phyloP scores from a whole-genome alignment of 2,113 vertebrate species.

The Tragelaphus imberbis region DNA sequence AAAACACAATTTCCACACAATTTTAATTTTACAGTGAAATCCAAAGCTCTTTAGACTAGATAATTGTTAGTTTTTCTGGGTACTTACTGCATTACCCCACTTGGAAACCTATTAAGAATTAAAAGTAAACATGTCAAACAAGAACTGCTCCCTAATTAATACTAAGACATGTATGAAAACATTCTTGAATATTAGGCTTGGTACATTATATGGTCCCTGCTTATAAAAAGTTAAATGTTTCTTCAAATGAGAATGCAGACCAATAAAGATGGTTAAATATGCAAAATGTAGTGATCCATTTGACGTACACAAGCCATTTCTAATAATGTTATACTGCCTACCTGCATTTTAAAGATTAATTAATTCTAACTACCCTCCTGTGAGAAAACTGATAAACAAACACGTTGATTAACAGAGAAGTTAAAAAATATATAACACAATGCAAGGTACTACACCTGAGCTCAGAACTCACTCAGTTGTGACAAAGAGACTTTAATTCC shows the following conservation, averaged over 20 bases:
- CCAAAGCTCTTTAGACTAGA: slow-evolving; percentile 73
- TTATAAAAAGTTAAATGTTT: slow-evolving; percentile 70
- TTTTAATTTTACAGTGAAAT: slow-evolving; percentile 74
- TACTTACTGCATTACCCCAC: slow-evolving; percentile 64
- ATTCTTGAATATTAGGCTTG: slow-evolving; percentile 65
- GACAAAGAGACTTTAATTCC: slow-evolving; percentile 33
- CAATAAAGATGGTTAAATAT: slow-evolving; percentile 54
- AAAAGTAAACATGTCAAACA: slow-evolving; percentile 76
- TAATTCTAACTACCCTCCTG: slow-evolving; percentile 43
- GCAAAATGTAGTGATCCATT: slow-evolving; percentile 30
- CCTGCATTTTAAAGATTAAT: slow-evolving; percentile 51
- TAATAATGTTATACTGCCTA: slow-evolving; percentile 42
- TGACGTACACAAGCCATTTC: slow-evolving; percentile 22
- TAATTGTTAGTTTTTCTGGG: slow-evolving; percentile 75
- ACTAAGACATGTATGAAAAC: slow-evolving; percentile 69
- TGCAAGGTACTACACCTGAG: not conserved
- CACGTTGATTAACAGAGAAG: slow-evolving; percentile 26
- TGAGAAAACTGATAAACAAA: slow-evolving; percentile 48
- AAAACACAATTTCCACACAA: slow-evolving; percentile 66
- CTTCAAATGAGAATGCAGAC: slow-evolving; percentile 61
- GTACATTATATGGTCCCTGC: slow-evolving; percentile 59
- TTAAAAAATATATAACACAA: slow-evolving; percentile 19
- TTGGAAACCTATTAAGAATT: slow-evolving; percentile 73
- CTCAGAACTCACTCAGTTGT: not conserved
- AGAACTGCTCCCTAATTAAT: slow-evolving; percentile 71